phyloP scores from a whole-genome alignment of 92 coral and sea anemone species.

The Phenganax marumi region DNA sequence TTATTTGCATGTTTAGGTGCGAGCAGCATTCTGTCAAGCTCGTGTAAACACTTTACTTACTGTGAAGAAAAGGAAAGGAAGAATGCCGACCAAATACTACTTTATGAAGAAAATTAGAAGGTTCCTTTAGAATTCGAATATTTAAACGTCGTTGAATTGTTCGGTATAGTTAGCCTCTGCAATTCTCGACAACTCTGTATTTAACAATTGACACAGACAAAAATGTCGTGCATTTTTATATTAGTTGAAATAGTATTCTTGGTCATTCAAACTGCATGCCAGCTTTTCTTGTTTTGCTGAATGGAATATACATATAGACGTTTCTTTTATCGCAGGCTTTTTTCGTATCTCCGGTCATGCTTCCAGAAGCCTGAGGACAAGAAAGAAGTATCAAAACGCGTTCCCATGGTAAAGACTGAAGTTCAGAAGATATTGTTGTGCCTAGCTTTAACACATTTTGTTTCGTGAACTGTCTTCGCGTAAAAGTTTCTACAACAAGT shows the following conservation, averaged over 20 bases:
- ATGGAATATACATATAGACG: background rate
- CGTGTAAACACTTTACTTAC: background rate
- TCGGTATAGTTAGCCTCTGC: background rate
- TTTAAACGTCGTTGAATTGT: background rate
- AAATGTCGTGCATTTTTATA: no score
- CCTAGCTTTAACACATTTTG: no score
- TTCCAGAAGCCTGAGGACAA: background rate
- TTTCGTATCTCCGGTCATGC: conserved; percentile 4
- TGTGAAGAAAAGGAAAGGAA: conserved; percentile 22
- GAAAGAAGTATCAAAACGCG: background rate
- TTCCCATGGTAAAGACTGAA: conserved; percentile 9
- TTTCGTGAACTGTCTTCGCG: no score
- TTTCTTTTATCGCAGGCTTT: background rate
- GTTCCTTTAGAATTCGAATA: background rate
- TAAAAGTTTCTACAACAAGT: no score
- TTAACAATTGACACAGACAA: no score
- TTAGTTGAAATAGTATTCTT: no score
- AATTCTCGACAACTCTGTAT: no score
- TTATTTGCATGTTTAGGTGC: background rate
- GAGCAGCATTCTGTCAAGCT: conserved; percentile 39
- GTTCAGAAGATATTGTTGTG: background rate
- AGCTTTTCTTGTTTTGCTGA: no score
- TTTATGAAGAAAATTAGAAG: background rate
- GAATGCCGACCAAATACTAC: conserved; percentile 7
- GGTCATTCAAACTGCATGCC: no score